phyloP scores from a whole-genome alignment of 2,113 vertebrate species.

The Saimiri boliviensis region DNA sequence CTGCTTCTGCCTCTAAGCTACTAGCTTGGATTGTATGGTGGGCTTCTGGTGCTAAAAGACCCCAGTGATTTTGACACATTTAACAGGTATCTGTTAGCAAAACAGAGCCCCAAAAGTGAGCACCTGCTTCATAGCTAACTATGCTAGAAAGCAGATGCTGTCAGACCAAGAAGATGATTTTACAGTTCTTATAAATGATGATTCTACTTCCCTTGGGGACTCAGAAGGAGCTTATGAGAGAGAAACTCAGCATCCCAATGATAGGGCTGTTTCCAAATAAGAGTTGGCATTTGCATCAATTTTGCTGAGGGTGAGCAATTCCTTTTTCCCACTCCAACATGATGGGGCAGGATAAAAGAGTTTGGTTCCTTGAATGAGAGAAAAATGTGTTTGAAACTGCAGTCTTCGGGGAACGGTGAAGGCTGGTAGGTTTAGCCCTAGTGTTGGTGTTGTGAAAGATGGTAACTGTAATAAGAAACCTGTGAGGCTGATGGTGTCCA shows the following conservation, averaged over 20 bases:
- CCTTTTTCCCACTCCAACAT: constrained; percentile 13
- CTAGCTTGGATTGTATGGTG: neutral
- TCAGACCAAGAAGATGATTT: constrained; percentile 48
- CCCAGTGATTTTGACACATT: neutral
- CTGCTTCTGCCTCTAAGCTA: neutral
- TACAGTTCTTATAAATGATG: constrained; percentile 71
- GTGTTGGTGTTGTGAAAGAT: neutral
- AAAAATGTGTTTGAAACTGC: constrained; percentile 21
- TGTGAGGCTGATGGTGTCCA: too few relatives aligned
- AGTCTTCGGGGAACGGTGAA: neutral
- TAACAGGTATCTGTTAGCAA: neutral
- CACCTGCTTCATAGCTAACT: neutral
- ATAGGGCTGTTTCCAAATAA: constrained; percentile 62
- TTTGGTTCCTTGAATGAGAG: neutral
- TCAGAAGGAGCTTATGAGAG: constrained; percentile 44
- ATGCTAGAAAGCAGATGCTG: neutral
- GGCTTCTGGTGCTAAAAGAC: neutral
- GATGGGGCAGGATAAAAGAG: constrained; percentile 27
- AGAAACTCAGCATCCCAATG: constrained; percentile 61
- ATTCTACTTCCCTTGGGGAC: constrained; percentile 54
- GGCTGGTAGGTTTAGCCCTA: neutral
- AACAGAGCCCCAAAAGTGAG: neutral
- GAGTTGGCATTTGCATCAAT: constrained; percentile 65
- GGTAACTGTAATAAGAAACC: neutral
- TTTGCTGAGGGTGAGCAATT: constrained; percentile 54